These are phyloP conservation scores for Coreoperca whiteheadi DNA, from an alignment of 2,113 vertebrate genomes.

Conservation along the genomic window DNA sequence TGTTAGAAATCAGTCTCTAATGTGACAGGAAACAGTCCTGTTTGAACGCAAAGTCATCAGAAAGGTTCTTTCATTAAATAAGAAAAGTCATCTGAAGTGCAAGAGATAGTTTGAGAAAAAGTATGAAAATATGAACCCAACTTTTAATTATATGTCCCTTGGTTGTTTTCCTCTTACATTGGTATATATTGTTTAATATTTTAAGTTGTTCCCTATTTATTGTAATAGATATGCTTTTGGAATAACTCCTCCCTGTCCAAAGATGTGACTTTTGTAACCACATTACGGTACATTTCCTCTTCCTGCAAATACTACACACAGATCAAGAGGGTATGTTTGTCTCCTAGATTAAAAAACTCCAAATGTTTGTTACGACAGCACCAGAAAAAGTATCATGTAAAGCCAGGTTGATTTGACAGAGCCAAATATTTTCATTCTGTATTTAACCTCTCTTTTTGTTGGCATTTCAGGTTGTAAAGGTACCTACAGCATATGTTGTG, in stretches of 20 bases:
- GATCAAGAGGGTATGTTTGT: constrained; percentile 27
- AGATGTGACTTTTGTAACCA: constrained; percentile 44
- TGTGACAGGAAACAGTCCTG: constrained; percentile 68
- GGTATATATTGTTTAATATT: constrained; percentile 33
- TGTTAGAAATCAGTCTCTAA: constrained; percentile 72
- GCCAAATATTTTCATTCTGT: constrained; percentile 16
- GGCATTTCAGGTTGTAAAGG: constrained; percentile 51
- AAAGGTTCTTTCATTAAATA: constrained; percentile 72
- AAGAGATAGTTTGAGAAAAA: constrained; percentile 66
- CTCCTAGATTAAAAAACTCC: constrained; percentile 29
- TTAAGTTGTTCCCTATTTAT: constrained; percentile 68
- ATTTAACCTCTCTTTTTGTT: constrained; percentile 45
- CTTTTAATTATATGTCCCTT: constrained; percentile 63
- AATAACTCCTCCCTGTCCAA: constrained; percentile 59
- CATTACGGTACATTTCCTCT: constrained; percentile 38
- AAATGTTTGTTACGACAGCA: constrained; percentile 38
- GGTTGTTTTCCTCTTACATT: constrained; percentile 55
- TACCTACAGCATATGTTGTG: constrained; percentile 29
- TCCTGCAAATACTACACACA: constrained; percentile 39
- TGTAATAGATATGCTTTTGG: constrained; percentile 49
- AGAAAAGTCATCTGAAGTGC: constrained; percentile 76
- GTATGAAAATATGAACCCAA: constrained; percentile 64
- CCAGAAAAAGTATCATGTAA: constrained; percentile 48
- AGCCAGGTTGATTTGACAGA: constrained; percentile 10
- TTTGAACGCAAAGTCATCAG: constrained; percentile 68